Conservation (phyloP, 2,797 vertebrate genomes). For the Danio aesculapii region DNA sequence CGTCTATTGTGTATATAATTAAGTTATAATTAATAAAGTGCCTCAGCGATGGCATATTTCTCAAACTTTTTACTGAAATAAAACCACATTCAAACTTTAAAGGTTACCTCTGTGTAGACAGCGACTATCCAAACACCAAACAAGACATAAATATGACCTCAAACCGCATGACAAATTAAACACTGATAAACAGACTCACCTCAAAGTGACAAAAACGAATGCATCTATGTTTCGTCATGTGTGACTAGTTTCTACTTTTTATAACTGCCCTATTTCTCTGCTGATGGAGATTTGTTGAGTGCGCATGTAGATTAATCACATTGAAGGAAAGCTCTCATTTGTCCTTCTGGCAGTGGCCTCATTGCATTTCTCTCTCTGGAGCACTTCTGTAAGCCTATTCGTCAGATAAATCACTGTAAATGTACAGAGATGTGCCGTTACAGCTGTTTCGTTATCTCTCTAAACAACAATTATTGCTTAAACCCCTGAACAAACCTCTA, state of each 20-base stretch:
- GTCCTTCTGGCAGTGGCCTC: conserved; percentile 49
- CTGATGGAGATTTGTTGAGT: conserved; percentile 43
- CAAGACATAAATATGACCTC: neutral
- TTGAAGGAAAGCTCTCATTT: conserved; percentile 55
- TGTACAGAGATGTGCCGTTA: conserved; percentile 49
- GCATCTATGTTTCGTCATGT: conserved; percentile 15
- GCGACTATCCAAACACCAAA: neutral
- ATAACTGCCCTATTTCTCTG: conserved; percentile 54
- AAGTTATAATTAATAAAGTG: neutral
- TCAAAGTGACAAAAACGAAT: conserved; percentile 36
- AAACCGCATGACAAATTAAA: conserved; percentile 23
- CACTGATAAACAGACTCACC: conserved; percentile 17
- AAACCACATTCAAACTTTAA: neutral
- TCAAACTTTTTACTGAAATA: neutral
- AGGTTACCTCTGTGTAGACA: neutral
- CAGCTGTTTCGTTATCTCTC: conserved; percentile 50
- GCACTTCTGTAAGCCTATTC: conserved; percentile 49
- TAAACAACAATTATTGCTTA: conserved; percentile 51
- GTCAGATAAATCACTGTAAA: conserved; percentile 55
- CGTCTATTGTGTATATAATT: neutral
- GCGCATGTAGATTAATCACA: conserved; percentile 53
- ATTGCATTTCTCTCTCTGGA: conserved; percentile 55
- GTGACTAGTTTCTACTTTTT: conserved; percentile 42
- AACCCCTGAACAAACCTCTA: conserved; percentile 41
- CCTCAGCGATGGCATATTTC: neutral